Evolutionary conservation across 2,888 invertebrate species (phyloP).

Genomic region (Strigamia crassipes): DNA sequence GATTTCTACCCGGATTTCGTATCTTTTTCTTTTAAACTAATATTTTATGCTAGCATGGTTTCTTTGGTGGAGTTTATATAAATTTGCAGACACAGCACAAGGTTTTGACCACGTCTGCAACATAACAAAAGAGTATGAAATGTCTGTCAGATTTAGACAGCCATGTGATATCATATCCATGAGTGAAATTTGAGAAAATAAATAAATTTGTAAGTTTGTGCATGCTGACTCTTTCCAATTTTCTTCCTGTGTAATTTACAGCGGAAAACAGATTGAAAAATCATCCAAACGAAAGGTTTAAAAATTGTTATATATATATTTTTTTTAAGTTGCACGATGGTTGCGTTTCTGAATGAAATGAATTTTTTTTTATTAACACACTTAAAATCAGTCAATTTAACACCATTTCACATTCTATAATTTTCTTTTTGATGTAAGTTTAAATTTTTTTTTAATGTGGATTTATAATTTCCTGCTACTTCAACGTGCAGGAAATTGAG

Average conservation of each 20-base stretch:
- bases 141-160: not conserved
- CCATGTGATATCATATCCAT: not conserved
- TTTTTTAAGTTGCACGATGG: not conserved
- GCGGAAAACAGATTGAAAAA: not conserved
- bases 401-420: not conserved
- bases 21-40: not conserved
- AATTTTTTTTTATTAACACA: not conserved
- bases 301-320: too few relatives aligned
- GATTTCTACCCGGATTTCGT: not conserved
- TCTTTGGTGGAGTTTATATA: not conserved
- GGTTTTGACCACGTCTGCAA: conserved; percentile 13
- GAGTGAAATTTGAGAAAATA: not conserved
- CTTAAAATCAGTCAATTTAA: not conserved
- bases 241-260: not conserved
- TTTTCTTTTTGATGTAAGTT: not conserved
- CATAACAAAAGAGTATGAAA: not conserved
- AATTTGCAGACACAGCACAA: not conserved
- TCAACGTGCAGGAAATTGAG: not conserved
- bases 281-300: not conserved
- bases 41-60: not conserved
- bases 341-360: not conserved
- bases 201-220: not conserved
- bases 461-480: not conserved
- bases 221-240: not conserved
- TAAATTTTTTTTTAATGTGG: not conserved